These are phyloP conservation scores for Fukomys damarensis DNA, from an alignment of 2,113 vertebrate genomes.

Conservation along the genomic window DNA sequence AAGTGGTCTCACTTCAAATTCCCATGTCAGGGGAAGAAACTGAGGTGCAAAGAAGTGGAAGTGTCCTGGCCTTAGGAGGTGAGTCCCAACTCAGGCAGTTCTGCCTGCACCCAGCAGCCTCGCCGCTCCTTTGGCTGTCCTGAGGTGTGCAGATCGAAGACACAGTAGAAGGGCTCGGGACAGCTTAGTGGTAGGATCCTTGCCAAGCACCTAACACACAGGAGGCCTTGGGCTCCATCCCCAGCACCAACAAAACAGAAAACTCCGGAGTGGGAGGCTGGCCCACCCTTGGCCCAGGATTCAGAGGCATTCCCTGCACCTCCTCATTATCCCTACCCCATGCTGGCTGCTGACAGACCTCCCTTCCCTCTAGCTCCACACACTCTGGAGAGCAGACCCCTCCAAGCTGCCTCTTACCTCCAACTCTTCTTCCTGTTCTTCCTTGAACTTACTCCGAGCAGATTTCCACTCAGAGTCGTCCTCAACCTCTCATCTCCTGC, in stretches of 20 bases:
- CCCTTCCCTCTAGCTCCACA: neutral
- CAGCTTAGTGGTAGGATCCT: neutral
- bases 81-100: no score
- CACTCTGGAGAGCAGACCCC: neutral
- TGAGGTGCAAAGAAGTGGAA: no score
- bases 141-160: neutral
- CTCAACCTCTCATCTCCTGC: neutral
- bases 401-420: neutral
- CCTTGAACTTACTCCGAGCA: neutral
- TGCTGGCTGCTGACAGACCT: rapidly evolving
- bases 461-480: neutral
- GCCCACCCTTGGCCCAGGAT: neutral
- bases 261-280: neutral
- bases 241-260: neutral
- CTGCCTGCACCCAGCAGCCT: neutral
- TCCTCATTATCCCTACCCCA: neutral
- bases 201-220: neutral
- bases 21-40: neutral
- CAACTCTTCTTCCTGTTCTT: neutral
- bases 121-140: neutral
- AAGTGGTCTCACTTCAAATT: neutral
- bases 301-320: no score
- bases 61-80: neutral
- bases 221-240: neutral
- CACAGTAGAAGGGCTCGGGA: no score